phyloP scores from a whole-genome alignment of 2,113 vertebrate species.

The Megaceryle maxima region DNA sequence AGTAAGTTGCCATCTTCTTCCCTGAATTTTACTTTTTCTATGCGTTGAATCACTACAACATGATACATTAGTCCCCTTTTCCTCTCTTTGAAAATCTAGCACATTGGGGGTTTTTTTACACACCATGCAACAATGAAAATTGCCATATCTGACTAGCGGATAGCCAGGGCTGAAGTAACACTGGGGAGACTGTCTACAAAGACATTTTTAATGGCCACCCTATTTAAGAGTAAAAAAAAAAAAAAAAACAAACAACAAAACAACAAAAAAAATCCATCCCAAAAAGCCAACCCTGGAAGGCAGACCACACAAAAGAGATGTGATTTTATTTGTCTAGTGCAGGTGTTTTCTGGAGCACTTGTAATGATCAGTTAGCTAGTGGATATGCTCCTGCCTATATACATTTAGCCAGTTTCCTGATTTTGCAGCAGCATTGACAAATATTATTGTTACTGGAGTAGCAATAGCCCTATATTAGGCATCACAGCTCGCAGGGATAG shows the following conservation, averaged over 20 bases:
- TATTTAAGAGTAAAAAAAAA: background rate
- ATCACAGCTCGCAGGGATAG: background rate
- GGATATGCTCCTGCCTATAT: background rate
- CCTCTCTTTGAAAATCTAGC: background rate
- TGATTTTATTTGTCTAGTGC: background rate
- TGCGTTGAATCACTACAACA: background rate
- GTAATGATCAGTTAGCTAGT: background rate
- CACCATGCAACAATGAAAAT: background rate
- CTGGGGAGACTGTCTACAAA: background rate
- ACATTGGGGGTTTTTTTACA: background rate
- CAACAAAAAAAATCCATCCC: background rate
- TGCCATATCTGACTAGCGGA: background rate
- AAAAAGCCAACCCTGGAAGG: background rate
- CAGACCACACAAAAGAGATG: background rate
- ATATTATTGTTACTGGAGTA: background rate
- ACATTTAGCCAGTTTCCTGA: background rate
- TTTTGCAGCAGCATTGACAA: background rate
- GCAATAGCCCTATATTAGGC: background rate
- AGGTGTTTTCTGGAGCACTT: background rate
- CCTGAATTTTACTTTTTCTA: background rate
- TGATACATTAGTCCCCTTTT: background rate
- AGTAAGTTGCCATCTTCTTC: background rate
- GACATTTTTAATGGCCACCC: background rate
- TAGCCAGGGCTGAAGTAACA: slow-evolving; percentile 25
- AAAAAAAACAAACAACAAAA: background rate